Evolutionary conservation across 2,113 vertebrate species (phyloP), one percentile per base, ranked within the genome.

Genomic region (Copsychus sechellarum): DNA sequence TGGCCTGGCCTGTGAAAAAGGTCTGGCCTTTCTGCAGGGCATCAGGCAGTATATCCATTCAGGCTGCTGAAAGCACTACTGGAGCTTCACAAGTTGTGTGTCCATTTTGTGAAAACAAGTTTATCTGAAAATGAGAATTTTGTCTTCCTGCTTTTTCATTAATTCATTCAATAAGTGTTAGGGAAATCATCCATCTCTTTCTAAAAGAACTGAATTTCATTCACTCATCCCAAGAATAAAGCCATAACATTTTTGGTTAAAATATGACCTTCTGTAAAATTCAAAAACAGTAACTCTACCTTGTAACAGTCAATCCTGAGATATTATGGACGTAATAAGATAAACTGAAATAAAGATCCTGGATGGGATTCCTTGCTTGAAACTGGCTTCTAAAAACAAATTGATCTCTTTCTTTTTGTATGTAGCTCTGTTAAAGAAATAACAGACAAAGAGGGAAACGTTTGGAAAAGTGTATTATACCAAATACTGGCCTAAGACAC

Each of bases 391-490:
- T 69, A 34, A 89, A 76, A 65, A 4, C 22, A 12, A 29, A 33
- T 5, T 57, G n/a, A 36, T 34, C 6, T 36, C 23, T 64, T 19
- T 40, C 2, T 56, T 76, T 76, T 48, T 28, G 18, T 36, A 24
- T 76, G 5, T 7, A 53, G 17, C 9, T 81, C 14, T 43, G 16
- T 64, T 50, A 42, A 72, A 31, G 25, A 89, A 81, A 67, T 14
- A 36, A 21, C 0, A 0, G 12, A 34, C 15, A 51, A 61, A 65
- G 29, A 81, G 2, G 18, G 5, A 77, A 81, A 51, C 0, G 3
- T 77, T 80, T 78, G 6, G 33, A 65, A 43, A 70, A 73, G n/a
- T 50, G 67, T 4, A 18, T 48, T 71, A 12, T 38, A 28, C 12
- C 28, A 62, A 43, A 79, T 76, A 54, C 11, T 72, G 13, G 22